A percentile compares a stretch with the other conserved stretches of the same genome.
Evolutionary conservation across 1,140 invertebrate genomes (phyloP).

Genomic region (Pseudomyrmex flavicornis): DNA sequence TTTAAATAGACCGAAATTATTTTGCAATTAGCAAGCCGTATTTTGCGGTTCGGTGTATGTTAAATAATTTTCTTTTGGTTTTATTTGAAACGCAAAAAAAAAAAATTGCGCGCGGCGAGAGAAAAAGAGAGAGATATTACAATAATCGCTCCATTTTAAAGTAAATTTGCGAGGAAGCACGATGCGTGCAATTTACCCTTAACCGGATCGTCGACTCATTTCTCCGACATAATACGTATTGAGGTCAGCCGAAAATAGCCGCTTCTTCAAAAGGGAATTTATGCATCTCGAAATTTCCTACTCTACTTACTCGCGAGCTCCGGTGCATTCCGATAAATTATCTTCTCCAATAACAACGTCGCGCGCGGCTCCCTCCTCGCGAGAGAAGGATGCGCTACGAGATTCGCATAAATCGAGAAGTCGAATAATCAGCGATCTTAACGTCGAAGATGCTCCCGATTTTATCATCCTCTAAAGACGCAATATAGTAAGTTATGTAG

Average conservation of each 20-base stretch:
- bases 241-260: slow-evolving; percentile 41
- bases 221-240: slow-evolving; percentile 44
- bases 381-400: background rate
- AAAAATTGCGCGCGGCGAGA: background rate
- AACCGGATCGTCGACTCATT: slow-evolving; percentile 23
- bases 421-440: slow-evolving; percentile 18
- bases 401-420: slow-evolving; percentile 19
- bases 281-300: slow-evolving; percentile 47
- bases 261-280: slow-evolving; percentile 37
- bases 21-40: too few species aligned
- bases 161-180: slow-evolving; percentile 11
- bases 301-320: slow-evolving; percentile 28
- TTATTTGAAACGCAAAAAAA: too few species aligned
- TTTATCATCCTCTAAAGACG: background rate
- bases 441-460: background rate
- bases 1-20: too few species aligned
- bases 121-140: background rate
- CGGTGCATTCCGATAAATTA: slow-evolving; percentile 40
- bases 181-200: slow-evolving; percentile 19
- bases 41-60: too few species aligned
- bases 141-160: slow-evolving; percentile 20
- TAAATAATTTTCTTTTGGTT: too few species aligned
- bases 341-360: slow-evolving; percentile 27
- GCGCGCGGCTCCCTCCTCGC: background rate
- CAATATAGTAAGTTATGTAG: background rate